Conservation (phyloP, 2,888 invertebrate species). For the Drosophila prostipennis region DNA sequence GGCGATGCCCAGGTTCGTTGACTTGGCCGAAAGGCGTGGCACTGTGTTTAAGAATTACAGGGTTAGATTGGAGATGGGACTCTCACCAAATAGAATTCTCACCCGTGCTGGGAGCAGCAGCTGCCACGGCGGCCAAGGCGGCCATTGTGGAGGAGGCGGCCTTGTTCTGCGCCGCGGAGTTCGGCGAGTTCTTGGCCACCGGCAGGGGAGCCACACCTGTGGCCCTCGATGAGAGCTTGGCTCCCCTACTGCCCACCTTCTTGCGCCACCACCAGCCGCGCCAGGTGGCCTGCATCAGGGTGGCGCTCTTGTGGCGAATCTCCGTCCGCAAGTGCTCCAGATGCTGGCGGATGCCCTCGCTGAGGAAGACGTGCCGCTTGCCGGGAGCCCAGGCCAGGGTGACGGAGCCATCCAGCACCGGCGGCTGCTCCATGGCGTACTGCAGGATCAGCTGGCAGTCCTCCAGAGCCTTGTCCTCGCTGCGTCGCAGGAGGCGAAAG, state of each 20-base stretch:
- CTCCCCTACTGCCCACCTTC: constrained; percentile 86
- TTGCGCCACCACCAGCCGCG: constrained; percentile 90
- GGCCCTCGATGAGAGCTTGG: constrained; percentile 39
- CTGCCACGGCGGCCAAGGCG: constrained; percentile 62
- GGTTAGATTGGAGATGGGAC: too few species aligned
- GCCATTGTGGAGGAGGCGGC: constrained; percentile 59
- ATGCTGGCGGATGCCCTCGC: constrained; percentile 96
- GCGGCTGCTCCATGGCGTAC: constrained; percentile 88
- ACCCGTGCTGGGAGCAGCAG: constrained; percentile 79
- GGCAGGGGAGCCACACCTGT: constrained; percentile 43
- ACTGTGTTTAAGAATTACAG: constrained; percentile 51
- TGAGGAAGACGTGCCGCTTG: constrained; percentile 96
- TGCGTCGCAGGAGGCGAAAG: constrained; percentile 88
- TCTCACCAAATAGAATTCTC: constrained; percentile 7
- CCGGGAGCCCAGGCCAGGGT: constrained; percentile 95
- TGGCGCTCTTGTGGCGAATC: constrained; percentile 91
- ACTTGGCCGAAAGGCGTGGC: constrained; percentile 82
- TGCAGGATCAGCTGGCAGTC: constrained; percentile 91
- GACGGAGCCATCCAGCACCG: constrained; percentile 86
- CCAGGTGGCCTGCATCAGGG: constrained; percentile 94
- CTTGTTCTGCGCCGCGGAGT: constrained; percentile 64
- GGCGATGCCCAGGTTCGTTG: constrained; percentile 80
- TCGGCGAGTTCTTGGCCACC: constrained; percentile 42
- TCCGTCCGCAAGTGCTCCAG: constrained; percentile 92
- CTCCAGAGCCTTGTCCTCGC: constrained; percentile 90